Base-by-base conservation (phyloP, 2,888 invertebrate genomes). In the Mechanitis mazaeus region DNA sequence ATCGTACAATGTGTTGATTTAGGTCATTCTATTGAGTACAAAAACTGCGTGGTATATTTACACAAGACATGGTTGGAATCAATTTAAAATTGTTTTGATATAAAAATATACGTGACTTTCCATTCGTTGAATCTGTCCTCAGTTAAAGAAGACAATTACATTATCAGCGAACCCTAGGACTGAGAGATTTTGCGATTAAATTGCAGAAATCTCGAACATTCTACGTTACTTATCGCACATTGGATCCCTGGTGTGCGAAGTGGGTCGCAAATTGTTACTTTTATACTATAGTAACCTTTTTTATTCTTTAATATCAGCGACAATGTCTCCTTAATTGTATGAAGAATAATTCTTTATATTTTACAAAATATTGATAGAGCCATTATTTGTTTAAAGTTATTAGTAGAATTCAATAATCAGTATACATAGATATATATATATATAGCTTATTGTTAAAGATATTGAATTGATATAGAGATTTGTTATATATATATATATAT, bases 171-270 rank as follows among this genome's bases (percentile, higher is more conserved):
- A 50, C 31, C 20, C 20, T 47, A 47, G 6, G n/a, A 6, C 50
- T 28, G 28, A 50, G 9, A 31, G 11, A 31, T 31, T 42, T 31
- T 50, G 50, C 50, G 28, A 50, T 50, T 50, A 50, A 50, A 50
- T 50, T 11, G 50, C 31, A 31, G 31, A 50, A 42, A 50, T 50
- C 50, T 11, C 31, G 31, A 31, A 50, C 50, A 50, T 50, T 50
- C 50, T 50, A 31, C 11, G 50, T 50, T 50, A 50, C 50, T 50
- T 50, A 50, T 50, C 50, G 31, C 31, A 50, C 50, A 50, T 50
- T 5, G 50, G 31, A 50, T 50, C 50, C 50, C 50, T 9, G 31
- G 50, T 31, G 50, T 31, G 50, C 50, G 7, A 28, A 31, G 50
- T 50, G 28, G 50, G 31, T 50, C 50, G 50, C 50, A 50, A 31